Evolutionary conservation across 2,797 vertebrate species (phyloP), one percentile per base, ranked within the genome.

Genomic region (Pterois miles): DNA sequence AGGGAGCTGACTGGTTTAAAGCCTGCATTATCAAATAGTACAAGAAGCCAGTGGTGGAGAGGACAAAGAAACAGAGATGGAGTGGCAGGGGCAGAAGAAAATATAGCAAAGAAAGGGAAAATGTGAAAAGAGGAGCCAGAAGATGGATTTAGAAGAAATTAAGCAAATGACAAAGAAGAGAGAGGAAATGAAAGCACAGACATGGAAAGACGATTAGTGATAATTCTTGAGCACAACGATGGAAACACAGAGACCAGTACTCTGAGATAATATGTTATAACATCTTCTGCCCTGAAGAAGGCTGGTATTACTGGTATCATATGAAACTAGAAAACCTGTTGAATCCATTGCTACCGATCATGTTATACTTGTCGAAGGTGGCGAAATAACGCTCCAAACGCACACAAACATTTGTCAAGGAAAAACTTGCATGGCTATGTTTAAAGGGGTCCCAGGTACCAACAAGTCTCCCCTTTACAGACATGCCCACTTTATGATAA

Each of bases 1-100:
- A 96, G 48, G 96, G 95, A 71, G 96, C 95, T 18, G 98, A 95
- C 83, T 97, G 96, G 63, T 96, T 94, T 78, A 99, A 81, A 29
- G 96, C 91, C 98, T 99, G 74, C 1, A 88, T 89, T 64, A 59
- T 48, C 62, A 50, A 23, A 57, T 22, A 53, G 62, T 1, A 22
- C 3, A 46, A 36, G 8, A 20, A 50, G 20, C 20, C 46, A 48
- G 20, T 33, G 23, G 33, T 1, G 52, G 34, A 71, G 2, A 8
- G 27, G 16, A 25, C 8, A 9, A 56, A 27, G 1, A 71, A 22
- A 65, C 6, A 29, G n/a, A 54, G 43, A 70, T 23, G 14, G 8
- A 18, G 14, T 36, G 3, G 5, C 11, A n/a, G 20, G 2, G 20
- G 58, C 8, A 29, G 25, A 8, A 34, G 8, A 74, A 14, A 65